Evolutionary conservation across 2,113 vertebrate species (phyloP), one percentile per base, ranked within the genome.

Genomic region (Xiphophorus hellerii): DNA sequence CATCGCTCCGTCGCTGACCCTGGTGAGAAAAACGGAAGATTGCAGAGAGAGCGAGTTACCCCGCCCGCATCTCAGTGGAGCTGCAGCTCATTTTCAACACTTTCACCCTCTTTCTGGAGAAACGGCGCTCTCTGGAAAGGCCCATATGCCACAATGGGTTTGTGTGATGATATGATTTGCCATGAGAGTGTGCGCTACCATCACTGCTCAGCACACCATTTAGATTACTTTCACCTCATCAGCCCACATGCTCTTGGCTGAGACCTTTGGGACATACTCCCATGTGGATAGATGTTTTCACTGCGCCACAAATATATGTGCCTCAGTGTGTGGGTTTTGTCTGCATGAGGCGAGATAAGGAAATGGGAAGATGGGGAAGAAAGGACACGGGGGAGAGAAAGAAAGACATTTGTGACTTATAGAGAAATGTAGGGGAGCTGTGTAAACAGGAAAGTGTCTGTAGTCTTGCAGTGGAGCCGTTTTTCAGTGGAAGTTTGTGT

Each of bases 221-320:
- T 90, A 90, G 90, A 93, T 92, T 91, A 85, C 90, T 90, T 91
- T 92, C 89, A 93, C 92, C 90, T 90, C 90, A 90, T 91, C 87
- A 90, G 84, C 84, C 83, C 78, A 84, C 88, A 73, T 74, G 72
- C 78, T 77, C 77, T 81, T 35, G 85, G 70, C 77, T 74, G 69
- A 77, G 77, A 86, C 86, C 77, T 66, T 31, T 51, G 90, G 89
- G 92, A 91, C 69, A 28, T 31, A 10, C 51, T 82, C 87, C 81
- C 78, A 25, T 29, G 77, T 71, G 90, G 79, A 76, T 71, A 77
- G 74, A 88, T 88, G 84, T 91, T 90, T 90, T 71, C 77, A 75
- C 77, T 69, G 78, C 74, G 27, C 65, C 62, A 75, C 71, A 63
- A 48, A 44, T 61, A 74, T 73, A 44, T 58, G 44, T 48, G 62